Evolutionary conservation across 2,797 vertebrate genomes (phyloP).

Genomic region (Sebastes aleutianus): DNA sequence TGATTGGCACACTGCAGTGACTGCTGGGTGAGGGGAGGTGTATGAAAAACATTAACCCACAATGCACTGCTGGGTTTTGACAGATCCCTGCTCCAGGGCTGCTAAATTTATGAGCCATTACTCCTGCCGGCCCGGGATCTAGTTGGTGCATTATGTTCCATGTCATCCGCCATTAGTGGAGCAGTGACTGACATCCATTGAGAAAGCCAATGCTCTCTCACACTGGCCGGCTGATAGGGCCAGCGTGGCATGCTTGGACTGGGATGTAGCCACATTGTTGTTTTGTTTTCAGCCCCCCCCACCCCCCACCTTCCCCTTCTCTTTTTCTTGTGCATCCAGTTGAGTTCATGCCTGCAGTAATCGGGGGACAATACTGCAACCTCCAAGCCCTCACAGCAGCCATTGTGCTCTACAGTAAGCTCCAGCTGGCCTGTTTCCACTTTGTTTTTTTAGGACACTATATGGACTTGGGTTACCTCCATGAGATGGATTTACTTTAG

Average conservation of each 20-base stretch:
- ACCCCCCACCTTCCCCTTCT: slow-evolving; percentile 6
- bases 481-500: background rate
- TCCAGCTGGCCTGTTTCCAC: slow-evolving; percentile 72
- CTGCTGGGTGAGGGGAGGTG: slow-evolving; percentile 40
- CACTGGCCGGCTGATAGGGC: slow-evolving; percentile 63
- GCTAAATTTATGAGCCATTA: slow-evolving; percentile 90
- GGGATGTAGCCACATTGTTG: slow-evolving; percentile 76
- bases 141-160: slow-evolving; percentile 90
- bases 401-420: slow-evolving; percentile 39
- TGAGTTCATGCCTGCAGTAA: slow-evolving; percentile 81
- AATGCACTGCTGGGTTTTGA: slow-evolving; percentile 86
- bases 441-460: slow-evolving; percentile 60
- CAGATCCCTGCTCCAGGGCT: slow-evolving; percentile 84
- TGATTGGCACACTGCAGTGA: slow-evolving; percentile 44
- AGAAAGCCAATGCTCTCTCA: slow-evolving; percentile 81
- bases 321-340: slow-evolving; percentile 85
- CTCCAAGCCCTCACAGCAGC: slow-evolving; percentile 54
- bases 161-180: slow-evolving; percentile 91
- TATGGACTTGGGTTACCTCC: background rate
- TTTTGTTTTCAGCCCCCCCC: slow-evolving; percentile 52
- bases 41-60: slow-evolving; percentile 85
- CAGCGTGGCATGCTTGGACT: slow-evolving; percentile 73
- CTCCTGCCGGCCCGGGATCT: slow-evolving; percentile 81
- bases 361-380: slow-evolving; percentile 54
- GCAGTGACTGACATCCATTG: slow-evolving; percentile 88